Evolutionary conservation across 2,888 invertebrate genomes (phyloP), one percentile per base, ranked within the genome.

Genomic region (Shargacucullia verbasci): DNA sequence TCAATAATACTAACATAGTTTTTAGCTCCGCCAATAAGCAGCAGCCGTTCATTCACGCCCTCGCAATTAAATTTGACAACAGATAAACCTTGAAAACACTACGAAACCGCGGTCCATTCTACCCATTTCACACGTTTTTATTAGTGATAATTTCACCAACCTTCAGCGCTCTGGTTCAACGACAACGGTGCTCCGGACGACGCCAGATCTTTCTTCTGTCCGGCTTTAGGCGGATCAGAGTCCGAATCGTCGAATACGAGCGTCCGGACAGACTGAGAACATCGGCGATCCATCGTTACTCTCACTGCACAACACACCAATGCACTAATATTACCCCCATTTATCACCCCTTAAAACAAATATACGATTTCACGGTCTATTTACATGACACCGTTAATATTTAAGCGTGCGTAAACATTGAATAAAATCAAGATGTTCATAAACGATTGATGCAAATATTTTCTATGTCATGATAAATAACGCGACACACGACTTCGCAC

Each of bases 231-330:
- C 70, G 80, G 84, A 77, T 96, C 95, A 57, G 94, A 92, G 82
- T 96, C 95, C 48, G 95, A 95, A 89, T 97, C 97, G 87, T 97
- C 97, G 85, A 97, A 97, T 78, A 96, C 95, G 78, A 97, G 94
- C 74, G 97, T 96, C 86, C 97, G 95, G 52, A 97, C 97, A 66
- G 97, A 96, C 89, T 97, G 95, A 57, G 95, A 95, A 78, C 95
- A 95, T 82, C 95, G 95, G 64, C 95, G 95, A 85, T 94, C 93
- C 94, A 94, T 94, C 80, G 80, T 88, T 83, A 84, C 85, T 85
- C 85, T 88, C 89, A 91, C 87, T 82, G 84, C 87, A 88, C 86
- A 83, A 82, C 80, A 86, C 89, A 89, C 84, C 86, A 87, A 81
- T 82, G 81, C 88, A 90, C 86, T 81, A 84, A 81, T 84, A 84